Conservation (phyloP, 1,140 invertebrate species). For the Scaptomyza hsui region DNA sequence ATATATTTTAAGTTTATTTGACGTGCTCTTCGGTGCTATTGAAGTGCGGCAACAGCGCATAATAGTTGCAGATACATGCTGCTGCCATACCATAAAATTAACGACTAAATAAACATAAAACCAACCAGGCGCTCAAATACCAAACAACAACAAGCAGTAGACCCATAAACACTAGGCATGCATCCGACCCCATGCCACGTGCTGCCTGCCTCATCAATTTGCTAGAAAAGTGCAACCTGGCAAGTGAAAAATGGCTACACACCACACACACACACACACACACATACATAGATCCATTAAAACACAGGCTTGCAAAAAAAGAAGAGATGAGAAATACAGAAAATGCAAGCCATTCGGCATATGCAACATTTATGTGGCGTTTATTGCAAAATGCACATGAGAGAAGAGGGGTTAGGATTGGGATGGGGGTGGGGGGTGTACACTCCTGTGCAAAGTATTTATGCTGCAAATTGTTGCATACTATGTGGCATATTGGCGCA, state of each 20-base stretch:
- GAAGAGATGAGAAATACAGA: slow-evolving; percentile 19
- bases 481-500: slow-evolving; percentile 76
- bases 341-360: slow-evolving; percentile 49
- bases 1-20: neutral
- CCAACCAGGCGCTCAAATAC: slow-evolving; percentile 32
- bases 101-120: slow-evolving; percentile 41
- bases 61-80: neutral
- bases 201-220: slow-evolving; percentile 25
- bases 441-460: slow-evolving; percentile 66
- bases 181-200: neutral
- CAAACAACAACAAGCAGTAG: slow-evolving; percentile 23
- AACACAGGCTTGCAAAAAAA: slow-evolving; percentile 24
- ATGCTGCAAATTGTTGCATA: slow-evolving; percentile 80
- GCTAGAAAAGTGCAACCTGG: slow-evolving; percentile 37
- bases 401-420: neutral
- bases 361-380: slow-evolving; percentile 64
- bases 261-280: slow-evolving; percentile 10
- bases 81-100: slow-evolving; percentile 15
- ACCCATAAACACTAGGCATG: too few species aligned
- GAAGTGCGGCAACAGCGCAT: slow-evolving; percentile 10
- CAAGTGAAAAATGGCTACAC: slow-evolving; percentile 46
- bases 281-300: slow-evolving; percentile 48
- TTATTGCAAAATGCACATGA: slow-evolving; percentile 35
- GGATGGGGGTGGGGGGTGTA: neutral
- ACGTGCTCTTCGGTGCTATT: neutral